These are phyloP conservation scores for Herminia tarsipennalis DNA, from an alignment of 2,888 invertebrate genomes.

Conservation along the genomic window DNA sequence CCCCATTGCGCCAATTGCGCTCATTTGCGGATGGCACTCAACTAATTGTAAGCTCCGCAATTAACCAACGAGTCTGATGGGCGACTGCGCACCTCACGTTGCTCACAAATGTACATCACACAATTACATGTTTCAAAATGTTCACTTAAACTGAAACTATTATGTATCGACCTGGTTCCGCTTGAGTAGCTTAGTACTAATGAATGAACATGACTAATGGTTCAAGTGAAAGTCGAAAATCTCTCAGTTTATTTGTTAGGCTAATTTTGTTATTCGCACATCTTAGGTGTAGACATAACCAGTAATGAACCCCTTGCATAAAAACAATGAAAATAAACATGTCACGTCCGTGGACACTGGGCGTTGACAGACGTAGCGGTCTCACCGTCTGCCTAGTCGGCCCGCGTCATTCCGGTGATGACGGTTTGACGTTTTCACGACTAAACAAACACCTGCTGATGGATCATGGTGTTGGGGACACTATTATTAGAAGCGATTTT, in stretches of 20 bases:
- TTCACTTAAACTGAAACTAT: constrained; percentile 1
- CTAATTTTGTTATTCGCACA: constrained; percentile 24
- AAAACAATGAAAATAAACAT: constrained; percentile 32
- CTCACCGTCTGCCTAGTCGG: constrained; percentile 7
- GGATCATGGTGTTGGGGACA: constrained; percentile 23
- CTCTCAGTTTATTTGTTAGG: constrained; percentile 23
- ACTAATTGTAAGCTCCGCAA: constrained; percentile 77
- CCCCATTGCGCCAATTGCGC: constrained; percentile 81
- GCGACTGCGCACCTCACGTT: constrained; percentile 59
- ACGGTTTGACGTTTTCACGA: constrained; percentile 42
- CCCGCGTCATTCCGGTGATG: constrained; percentile 31
- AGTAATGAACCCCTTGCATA: constrained; percentile 20
- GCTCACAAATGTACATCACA: constrained; percentile 16
- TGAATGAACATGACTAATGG: constrained; percentile 27
- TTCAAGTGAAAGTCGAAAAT: constrained; percentile 38
- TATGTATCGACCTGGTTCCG: constrained; percentile 4
- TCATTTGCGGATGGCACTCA: constrained; percentile 73
- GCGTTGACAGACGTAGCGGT: constrained; percentile 15
- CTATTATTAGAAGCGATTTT: constrained; percentile 25
- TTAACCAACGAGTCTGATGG: constrained; percentile 66
- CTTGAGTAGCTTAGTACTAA: constrained; percentile 9
- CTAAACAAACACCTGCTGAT: constrained; percentile 32
- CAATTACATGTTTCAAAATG: constrained; percentile 1
- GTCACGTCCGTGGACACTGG: constrained; percentile 16
- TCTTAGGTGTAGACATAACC: constrained; percentile 19